A percentile compares a stretch with the other conserved stretches of the same genome.
These are phyloP conservation scores for Trachythela sp. DNA, from an alignment of 64 coral and sea anemone genomes.

Conservation along the genomic window DNA sequence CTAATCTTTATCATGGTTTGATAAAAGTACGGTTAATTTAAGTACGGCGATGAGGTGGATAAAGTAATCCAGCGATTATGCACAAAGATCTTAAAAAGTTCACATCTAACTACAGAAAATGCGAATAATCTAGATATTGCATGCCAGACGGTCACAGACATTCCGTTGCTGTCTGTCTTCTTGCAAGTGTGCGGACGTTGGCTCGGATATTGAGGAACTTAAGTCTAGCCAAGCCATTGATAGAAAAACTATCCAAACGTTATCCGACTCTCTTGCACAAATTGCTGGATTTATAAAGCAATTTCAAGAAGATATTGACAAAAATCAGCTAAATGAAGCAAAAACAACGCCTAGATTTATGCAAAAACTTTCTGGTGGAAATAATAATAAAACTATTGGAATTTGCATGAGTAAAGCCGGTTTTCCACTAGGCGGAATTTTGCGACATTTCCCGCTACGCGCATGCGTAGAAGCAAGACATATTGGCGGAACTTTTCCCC, in stretches of 20 bases:
- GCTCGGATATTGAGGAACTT: background rate
- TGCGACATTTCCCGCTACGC: too few relatives aligned
- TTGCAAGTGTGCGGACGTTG: background rate
- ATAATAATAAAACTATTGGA: too few relatives aligned
- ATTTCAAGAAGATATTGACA: background rate
- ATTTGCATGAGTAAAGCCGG: too few relatives aligned
- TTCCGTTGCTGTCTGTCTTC: background rate
- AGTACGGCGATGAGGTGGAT: too few relatives aligned
- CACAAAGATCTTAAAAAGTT: too few relatives aligned
- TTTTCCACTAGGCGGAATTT: too few relatives aligned
- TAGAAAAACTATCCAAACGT: background rate
- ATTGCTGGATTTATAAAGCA: background rate
- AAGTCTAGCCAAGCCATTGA: background rate
- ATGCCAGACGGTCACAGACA: background rate
- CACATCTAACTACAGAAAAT: background rate
- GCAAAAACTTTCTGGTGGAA: background rate
- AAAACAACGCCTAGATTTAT: background rate
- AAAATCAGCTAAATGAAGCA: background rate
- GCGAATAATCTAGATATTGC: background rate
- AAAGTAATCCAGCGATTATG: too few relatives aligned
- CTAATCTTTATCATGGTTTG: too few relatives aligned
- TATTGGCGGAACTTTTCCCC: too few relatives aligned
- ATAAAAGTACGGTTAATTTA: too few relatives aligned
- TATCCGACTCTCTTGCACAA: background rate
- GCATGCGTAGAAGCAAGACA: too few relatives aligned